Conservation (phyloP, 1,140 invertebrate species). For the Lethocerus indicus region DNA sequence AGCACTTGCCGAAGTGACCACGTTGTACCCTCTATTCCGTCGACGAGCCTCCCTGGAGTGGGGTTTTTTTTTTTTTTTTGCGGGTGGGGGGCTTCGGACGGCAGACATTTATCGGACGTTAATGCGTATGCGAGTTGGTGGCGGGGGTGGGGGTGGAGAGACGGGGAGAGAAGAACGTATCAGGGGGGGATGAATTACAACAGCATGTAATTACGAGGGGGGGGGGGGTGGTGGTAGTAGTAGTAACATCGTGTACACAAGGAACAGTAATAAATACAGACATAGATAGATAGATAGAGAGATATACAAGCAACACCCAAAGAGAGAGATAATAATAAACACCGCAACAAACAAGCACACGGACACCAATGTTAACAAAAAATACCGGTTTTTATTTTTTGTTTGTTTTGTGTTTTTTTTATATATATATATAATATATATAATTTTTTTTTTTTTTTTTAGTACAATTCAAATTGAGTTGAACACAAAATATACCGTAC, state of each 20-base stretch:
- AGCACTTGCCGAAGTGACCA: conserved; percentile 60
- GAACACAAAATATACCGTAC: too few relatives aligned
- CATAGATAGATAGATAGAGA: not conserved
- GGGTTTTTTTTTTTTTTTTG: too few relatives aligned
- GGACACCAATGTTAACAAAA: conserved; percentile 5
- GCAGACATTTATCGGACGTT: too few relatives aligned
- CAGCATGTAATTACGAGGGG: too few relatives aligned
- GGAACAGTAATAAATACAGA: not conserved
- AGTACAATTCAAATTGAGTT: too few relatives aligned
- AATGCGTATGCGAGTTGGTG: not conserved
- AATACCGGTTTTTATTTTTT: not conserved
- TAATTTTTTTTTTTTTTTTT: too few relatives aligned
- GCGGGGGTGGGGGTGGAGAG: not conserved
- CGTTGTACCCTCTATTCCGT: conserved; percentile 84
- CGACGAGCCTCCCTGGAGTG: conserved; percentile 70
- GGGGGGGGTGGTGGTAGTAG: conserved; percentile 9
- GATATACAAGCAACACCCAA: conserved; percentile 6
- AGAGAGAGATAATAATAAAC: conserved; percentile 8
- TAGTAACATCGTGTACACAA: too few relatives aligned
- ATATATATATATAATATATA: not conserved
- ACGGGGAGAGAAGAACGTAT: not conserved
- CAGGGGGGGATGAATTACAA: too few relatives aligned
- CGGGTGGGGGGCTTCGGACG: conserved; percentile 17
- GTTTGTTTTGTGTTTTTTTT: too few relatives aligned
- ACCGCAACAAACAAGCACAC: conserved; percentile 11